Percentiles rank a stretch among this genome's conserved stretches.
These are phyloP conservation scores for Dendrocincla tyrannina DNA, from an alignment of 2,797 vertebrate species.

Conservation along the genomic window DNA sequence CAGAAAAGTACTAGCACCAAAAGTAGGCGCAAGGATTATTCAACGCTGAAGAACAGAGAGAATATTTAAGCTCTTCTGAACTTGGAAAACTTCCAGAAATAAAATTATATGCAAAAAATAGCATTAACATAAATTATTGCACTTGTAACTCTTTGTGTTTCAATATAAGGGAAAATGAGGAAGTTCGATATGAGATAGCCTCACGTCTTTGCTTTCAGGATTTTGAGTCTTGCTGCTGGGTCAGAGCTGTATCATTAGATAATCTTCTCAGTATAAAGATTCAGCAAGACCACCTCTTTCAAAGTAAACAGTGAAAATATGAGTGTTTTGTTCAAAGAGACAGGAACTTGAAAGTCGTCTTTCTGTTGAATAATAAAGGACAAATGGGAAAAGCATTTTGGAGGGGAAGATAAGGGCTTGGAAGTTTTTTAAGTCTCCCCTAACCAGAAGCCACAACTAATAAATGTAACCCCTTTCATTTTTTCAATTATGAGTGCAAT, in stretches of 20 bases:
- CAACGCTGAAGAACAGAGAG: background rate
- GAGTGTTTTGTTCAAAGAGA: background rate
- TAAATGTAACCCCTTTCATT: background rate
- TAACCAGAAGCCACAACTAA: background rate
- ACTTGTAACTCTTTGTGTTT: background rate
- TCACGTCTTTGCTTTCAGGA: background rate
- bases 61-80: conserved; percentile 13
- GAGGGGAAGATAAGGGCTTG: background rate
- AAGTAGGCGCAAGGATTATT: background rate
- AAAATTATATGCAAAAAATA: background rate
- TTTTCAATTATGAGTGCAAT: background rate
- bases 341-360: background rate
- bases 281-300: background rate
- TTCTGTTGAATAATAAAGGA: background rate
- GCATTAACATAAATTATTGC: background rate
- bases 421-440: background rate
- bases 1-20: background rate
- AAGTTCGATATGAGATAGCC: background rate
- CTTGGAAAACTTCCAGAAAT: background rate
- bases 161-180: background rate
- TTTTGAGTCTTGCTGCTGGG: background rate
- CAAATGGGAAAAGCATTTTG: background rate
- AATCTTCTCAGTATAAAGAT: background rate
- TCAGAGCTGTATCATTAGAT: background rate
- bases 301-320: background rate